These are phyloP conservation scores for Lepisosteus oculatus DNA, from an alignment of 2,113 vertebrate species.

Conservation along the genomic window DNA sequence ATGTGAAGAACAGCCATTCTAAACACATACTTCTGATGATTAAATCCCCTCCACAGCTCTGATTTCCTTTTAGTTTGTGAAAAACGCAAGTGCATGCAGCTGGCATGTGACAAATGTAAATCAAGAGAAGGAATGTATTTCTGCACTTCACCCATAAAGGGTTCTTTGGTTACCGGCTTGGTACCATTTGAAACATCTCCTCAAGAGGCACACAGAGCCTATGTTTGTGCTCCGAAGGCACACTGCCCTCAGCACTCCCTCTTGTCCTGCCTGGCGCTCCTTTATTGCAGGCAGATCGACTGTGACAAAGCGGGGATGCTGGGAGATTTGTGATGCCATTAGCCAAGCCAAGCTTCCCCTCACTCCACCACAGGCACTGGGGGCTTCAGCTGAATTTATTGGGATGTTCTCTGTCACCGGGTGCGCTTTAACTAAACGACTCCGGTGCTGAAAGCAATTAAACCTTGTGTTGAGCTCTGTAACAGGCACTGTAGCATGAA, in stretches of 20 bases:
- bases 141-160: background rate
- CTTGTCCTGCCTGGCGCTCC: background rate
- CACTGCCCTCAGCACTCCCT: background rate
- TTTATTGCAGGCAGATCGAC: slow-evolving; percentile 6
- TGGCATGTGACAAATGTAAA: background rate
- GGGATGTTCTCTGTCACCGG: slow-evolving; percentile 23
- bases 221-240: background rate
- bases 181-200: background rate
- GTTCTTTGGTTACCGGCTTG: background rate
- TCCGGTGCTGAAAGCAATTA: slow-evolving; percentile 28
- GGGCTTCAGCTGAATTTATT: slow-evolving; percentile 22
- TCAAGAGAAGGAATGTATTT: background rate
- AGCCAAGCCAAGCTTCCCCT: background rate
- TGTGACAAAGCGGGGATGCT: background rate
- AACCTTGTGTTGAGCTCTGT: background rate
- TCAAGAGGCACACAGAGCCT: background rate
- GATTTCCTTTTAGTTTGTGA: background rate
- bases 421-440: slow-evolving; percentile 20
- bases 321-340: slow-evolving; percentile 27
- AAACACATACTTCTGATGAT: too few species aligned
- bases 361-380: background rate
- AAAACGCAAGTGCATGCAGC: background rate
- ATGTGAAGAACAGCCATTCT: background rate
- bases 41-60: background rate
- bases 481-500: slow-evolving; percentile 13